Evolutionary conservation across 2,797 vertebrate genomes (phyloP).

Genomic region (Toxotes lorentzi): DNA sequence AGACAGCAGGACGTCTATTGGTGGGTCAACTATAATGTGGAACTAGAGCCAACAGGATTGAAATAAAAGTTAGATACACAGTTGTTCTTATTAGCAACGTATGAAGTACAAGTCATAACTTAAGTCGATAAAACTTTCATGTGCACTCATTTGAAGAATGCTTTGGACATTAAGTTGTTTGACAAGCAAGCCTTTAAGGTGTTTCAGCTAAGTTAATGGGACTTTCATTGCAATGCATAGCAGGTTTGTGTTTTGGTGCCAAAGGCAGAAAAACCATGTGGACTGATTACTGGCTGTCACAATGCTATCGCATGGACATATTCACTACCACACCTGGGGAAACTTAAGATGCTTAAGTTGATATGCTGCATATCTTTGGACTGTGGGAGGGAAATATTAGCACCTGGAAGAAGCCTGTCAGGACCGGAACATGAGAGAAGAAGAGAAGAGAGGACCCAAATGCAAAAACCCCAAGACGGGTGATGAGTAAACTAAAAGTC

Average conservation of each 20-base stretch:
- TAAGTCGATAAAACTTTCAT: background rate
- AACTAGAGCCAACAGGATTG: background rate
- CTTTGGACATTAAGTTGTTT: background rate
- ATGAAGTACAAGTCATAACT: background rate
- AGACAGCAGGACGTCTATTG: constrained; percentile 23
- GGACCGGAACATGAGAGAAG: too few relatives aligned
- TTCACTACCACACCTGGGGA: background rate
- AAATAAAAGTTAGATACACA: background rate
- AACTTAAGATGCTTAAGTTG: background rate
- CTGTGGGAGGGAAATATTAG: background rate
- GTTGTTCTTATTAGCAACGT: background rate
- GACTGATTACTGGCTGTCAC: background rate
- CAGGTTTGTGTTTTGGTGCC: background rate
- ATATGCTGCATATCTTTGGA: background rate
- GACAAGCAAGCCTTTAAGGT: background rate
- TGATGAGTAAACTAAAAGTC: too few relatives aligned
- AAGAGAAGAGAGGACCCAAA: too few relatives aligned
- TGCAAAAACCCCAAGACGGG: too few relatives aligned
- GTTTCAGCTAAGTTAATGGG: background rate
- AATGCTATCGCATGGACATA: too few relatives aligned
- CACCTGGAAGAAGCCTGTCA: background rate
- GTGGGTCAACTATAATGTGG: constrained; percentile 29
- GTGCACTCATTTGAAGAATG: background rate
- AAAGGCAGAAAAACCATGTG: background rate
- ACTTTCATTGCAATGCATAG: background rate